phyloP scores from a whole-genome alignment of 2,888 invertebrate genomes.

The Pachycephus smyrnensis region DNA sequence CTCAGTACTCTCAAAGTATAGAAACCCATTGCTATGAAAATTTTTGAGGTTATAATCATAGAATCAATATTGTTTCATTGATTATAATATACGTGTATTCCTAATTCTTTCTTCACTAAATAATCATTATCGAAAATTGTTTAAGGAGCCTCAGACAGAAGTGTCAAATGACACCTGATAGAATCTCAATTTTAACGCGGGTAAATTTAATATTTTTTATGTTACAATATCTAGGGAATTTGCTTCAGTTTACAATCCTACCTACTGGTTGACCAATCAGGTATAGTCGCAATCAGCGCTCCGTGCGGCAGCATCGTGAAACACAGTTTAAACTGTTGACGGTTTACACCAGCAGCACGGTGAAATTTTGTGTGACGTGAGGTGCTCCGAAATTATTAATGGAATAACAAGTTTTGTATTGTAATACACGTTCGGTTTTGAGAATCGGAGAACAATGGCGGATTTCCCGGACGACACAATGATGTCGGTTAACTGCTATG shows the following conservation, averaged over 20 bases:
- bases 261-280: not conserved
- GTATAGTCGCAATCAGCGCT: slow-evolving; percentile 20
- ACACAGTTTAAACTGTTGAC: slow-evolving; percentile 43
- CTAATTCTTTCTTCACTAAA: not conserved
- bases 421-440: not conserved
- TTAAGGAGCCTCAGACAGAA: not conserved
- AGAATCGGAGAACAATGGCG: slow-evolving; percentile 35
- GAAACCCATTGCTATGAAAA: not conserved
- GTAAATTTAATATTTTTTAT: not conserved
- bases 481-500: slow-evolving; percentile 46
- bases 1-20: not conserved
- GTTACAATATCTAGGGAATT: not conserved
- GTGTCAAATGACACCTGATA: not conserved
- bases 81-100: not conserved
- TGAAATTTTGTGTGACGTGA: slow-evolving; percentile 12
- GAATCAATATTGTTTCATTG: not conserved
- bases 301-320: slow-evolving; percentile 34
- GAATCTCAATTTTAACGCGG: not conserved
- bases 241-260: not conserved
- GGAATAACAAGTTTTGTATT: not conserved
- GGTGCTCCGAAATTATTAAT: slow-evolving; percentile 7
- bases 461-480: slow-evolving; percentile 51
- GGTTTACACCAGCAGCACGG: slow-evolving; percentile 25
- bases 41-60: not conserved
- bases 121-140: not conserved